phyloP scores from a whole-genome alignment of 1,140 invertebrate species.

The Melipona quadrifasciata region DNA sequence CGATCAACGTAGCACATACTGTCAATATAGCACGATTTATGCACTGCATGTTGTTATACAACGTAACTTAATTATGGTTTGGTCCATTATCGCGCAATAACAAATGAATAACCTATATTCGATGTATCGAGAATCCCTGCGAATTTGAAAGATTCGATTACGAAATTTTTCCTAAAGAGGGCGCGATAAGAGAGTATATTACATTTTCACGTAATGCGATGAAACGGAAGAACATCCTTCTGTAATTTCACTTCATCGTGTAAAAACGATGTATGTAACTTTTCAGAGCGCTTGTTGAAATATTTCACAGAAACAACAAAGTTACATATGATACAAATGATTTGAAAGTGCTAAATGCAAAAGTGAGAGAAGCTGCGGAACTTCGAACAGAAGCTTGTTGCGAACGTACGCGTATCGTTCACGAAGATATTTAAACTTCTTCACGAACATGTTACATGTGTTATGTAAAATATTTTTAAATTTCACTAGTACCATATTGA shows the following conservation, averaged over 20 bases:
- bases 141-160: not conserved
- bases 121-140: not conserved
- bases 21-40: not conserved
- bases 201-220: not conserved
- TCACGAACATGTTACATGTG: not conserved
- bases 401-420: not conserved
- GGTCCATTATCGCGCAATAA: not conserved
- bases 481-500: not conserved
- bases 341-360: conserved; percentile 19
- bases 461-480: not conserved
- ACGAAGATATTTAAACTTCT: not conserved
- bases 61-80: not conserved
- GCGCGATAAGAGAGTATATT: not conserved
- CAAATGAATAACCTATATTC: conserved; percentile 12
- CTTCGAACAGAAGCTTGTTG: not conserved
- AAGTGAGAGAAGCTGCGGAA: not conserved
- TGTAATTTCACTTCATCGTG: not conserved
- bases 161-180: not conserved
- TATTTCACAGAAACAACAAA: conserved; percentile 5
- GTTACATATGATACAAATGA: not conserved
- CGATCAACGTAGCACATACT: not conserved
- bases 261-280: not conserved
- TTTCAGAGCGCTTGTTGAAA: not conserved
- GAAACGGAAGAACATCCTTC: not conserved
- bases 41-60: not conserved